Evolutionary conservation across 1,140 invertebrate species (phyloP), one percentile per base, ranked within the genome.

Genomic region (Oppia nitens): DNA sequence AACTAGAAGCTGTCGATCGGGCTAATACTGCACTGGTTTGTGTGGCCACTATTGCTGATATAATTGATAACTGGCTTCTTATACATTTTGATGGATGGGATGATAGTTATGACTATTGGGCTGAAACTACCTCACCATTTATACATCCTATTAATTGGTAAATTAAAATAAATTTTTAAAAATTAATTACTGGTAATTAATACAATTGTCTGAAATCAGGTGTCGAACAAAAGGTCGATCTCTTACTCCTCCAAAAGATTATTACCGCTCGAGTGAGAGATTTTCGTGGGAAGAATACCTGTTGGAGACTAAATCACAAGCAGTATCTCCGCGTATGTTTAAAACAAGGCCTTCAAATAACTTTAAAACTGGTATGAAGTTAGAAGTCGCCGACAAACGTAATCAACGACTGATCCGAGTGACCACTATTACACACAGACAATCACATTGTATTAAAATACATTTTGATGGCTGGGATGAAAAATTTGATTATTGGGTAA

Each of bases 11-110:
- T 9, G 87, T 94, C 48, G 91, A 97, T 72, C 79, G 84, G 32
- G 90, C 89, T 68, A 89, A 94, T 71, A 82, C 83, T 9, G 79
- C 79, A 0, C 70, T 85, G 40, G 81, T 91, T 24, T 90, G 90
- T 68, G 89, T 91, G n/a, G 88, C 90, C 1, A 85, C 84, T 25
- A 79, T 94, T 12, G 78, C 80, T 48, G 86, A 88, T 67, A 79
- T 89, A 56, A 78, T 93, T 72, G 84, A 87, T 64, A 81, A 83
- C 64, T 75, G 88, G 28, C 79, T 96, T 66, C 79, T 92, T 1
- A 81, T 97, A 51, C 90, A 92, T 71, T 96, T 95, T 74, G 91
- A 95, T 76, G 87, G 85, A 64, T 95, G 90, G 89, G 84, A 89
- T 67, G 83, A 87, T 67, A 81, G 83, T 63, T 95, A 92, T 70